phyloP scores from a whole-genome alignment of 2,797 vertebrate species.

The Amazona ochrocephala region DNA sequence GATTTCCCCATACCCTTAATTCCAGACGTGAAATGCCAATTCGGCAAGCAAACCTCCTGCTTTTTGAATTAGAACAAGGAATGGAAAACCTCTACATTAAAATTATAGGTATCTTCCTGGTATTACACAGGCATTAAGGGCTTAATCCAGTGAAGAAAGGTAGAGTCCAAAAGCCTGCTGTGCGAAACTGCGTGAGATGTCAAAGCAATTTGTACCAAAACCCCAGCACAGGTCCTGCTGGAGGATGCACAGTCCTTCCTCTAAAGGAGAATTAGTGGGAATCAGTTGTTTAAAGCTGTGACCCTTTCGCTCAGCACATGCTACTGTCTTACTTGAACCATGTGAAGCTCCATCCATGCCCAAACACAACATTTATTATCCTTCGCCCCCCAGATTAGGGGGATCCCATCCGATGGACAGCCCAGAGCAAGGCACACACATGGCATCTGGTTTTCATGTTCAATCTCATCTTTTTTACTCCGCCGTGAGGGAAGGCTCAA shows the following conservation, averaged over 20 bases:
- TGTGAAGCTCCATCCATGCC: slow-evolving; percentile 69
- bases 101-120: background rate
- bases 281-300: slow-evolving; percentile 63
- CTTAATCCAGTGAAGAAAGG: background rate
- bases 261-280: background rate
- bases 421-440: background rate
- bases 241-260: background rate
- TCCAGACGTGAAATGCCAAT: accelerated
- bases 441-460: slow-evolving; percentile 64
- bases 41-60: background rate
- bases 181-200: background rate
- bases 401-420: slow-evolving; percentile 39
- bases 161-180: background rate
- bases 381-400: slow-evolving; percentile 45
- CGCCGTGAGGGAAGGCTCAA: slow-evolving; percentile 46
- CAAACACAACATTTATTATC: slow-evolving; percentile 79
- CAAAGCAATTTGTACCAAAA: background rate
- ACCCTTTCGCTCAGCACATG: slow-evolving; percentile 77
- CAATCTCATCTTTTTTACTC: slow-evolving; percentile 26
- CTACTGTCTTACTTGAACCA: slow-evolving; percentile 75
- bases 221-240: background rate
- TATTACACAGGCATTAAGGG: background rate
- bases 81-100: accelerated
- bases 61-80: background rate
- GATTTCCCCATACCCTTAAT: background rate